Evolutionary conservation across 53 echinoderm and acorn worm genomes (phyloP).

Genomic region (Holothuria scabra): DNA sequence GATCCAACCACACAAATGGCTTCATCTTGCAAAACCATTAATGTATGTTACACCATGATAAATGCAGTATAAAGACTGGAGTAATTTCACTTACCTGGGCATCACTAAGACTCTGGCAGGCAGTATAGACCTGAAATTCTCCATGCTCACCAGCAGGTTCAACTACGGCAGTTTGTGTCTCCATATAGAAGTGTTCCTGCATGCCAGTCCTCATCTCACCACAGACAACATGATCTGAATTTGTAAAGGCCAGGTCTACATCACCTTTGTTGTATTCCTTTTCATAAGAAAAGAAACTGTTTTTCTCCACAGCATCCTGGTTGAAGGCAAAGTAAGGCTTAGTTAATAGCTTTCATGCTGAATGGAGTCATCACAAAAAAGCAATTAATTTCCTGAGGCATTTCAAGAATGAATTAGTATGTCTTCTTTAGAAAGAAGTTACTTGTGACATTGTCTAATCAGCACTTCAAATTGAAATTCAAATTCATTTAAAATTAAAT

Average conservation of each 20-base stretch:
- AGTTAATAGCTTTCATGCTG: not conserved
- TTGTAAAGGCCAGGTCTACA: constrained; percentile 52
- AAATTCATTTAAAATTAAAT: too few relatives aligned
- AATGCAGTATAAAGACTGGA: not conserved
- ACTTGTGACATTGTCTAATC: too few relatives aligned
- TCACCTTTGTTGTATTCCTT: constrained; percentile 54
- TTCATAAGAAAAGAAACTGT: constrained; percentile 36
- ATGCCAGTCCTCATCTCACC: constrained; percentile 71
- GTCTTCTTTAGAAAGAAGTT: too few relatives aligned
- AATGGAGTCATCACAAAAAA: too few relatives aligned
- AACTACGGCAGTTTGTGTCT: constrained; percentile 62
- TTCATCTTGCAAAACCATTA: not conserved
- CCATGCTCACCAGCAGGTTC: constrained; percentile 64
- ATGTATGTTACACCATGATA: not conserved
- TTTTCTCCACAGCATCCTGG: constrained; percentile 67
- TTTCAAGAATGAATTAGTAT: too few relatives aligned
- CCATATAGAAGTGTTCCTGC: constrained; percentile 87
- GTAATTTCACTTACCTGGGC: constrained; percentile 52
- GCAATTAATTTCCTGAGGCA: too few relatives aligned
- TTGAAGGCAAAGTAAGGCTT: not conserved
- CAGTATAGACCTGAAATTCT: constrained; percentile 55
- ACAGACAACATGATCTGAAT: constrained; percentile 60
- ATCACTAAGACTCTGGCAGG: constrained; percentile 46
- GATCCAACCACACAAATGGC: not conserved
- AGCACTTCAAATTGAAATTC: too few relatives aligned